phyloP scores from a whole-genome alignment of 1,140 invertebrate species.

The Achatina immaculata region DNA sequence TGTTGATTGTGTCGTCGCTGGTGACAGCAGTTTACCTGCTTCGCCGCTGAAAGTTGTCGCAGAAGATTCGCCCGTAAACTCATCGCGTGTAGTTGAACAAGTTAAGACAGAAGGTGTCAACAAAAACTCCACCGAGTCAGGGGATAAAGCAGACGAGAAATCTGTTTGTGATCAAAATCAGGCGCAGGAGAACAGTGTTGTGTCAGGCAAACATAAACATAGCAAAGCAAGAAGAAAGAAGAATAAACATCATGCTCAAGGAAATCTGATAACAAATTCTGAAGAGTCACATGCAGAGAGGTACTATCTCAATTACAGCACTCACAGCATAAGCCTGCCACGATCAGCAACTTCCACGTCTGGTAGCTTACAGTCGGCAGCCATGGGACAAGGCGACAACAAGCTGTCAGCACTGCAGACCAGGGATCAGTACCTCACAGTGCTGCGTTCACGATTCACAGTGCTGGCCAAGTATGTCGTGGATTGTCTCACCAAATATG shows the following conservation, averaged over 20 bases:
- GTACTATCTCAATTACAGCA: slow-evolving; percentile 27
- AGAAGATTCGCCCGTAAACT: not conserved
- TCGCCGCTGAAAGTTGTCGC: not conserved
- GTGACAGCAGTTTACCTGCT: not conserved
- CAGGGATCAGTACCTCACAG: slow-evolving; percentile 44
- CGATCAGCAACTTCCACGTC: not conserved
- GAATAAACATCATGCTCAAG: not conserved
- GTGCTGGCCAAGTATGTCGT: slow-evolving; percentile 49
- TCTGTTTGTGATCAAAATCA: not conserved
- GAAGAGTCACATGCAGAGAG: slow-evolving; percentile 21
- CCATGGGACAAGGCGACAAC: slow-evolving; percentile 18
- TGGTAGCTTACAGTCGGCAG: not conserved
- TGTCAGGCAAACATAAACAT: not conserved
- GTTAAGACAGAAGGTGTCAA: too few relatives aligned
- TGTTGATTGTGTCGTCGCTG: not conserved
- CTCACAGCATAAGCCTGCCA: slow-evolving; percentile 24
- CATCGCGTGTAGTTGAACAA: too few relatives aligned
- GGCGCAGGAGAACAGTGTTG: not conserved
- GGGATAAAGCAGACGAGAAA: not conserved
- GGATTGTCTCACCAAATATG: slow-evolving; percentile 85
- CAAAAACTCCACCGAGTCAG: too few relatives aligned
- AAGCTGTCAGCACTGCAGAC: slow-evolving; percentile 27
- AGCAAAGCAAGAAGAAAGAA: not conserved
- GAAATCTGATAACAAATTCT: slow-evolving; percentile 5
- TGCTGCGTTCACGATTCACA: slow-evolving; percentile 45